Evolutionary conservation across 2,888 invertebrate genomes (phyloP), one percentile per base, ranked within the genome.

Genomic region (Conus canariensis): DNA sequence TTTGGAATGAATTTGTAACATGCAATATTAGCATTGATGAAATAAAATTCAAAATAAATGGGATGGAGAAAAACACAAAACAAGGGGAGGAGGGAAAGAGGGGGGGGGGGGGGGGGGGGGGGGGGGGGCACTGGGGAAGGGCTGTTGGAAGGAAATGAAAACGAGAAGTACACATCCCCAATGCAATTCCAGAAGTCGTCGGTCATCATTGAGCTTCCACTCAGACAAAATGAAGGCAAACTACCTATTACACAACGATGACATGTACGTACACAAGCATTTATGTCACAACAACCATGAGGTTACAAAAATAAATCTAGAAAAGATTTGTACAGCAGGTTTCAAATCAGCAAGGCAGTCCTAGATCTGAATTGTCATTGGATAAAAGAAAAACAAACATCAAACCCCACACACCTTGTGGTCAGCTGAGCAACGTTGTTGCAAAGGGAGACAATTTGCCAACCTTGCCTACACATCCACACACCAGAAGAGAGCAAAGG

Each of bases 301-400:
- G 9, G 56, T 58, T 83, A 83, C 58, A 83, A 83, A 83, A 83
- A 83, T 83, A 83, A 58, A 83, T 83, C 82, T 83, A 83, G 82
- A 83, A 83, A 83, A 83, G 58, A 83, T 83, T 83, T 83, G 58
- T 83, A 83, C 82, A 83, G 82, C 82, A 83, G 82, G 82, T 83
- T 83, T 56, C 10, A 58, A 56, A 83, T 56, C 58, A 83, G 58
- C 56, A 83, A 83, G 82, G 56, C 82, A 83, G 25, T 83, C 7
- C 30, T 30, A 77, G 8, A 77, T 30, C 22, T 56, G 19, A 83
- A 25, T 58, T 7, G 22, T 82, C 56, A 16, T 45, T 45, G 45
- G 45, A 45, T 45, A 45, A 45, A 45, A 45, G 30, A 45, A 45
- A 45, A 45, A 45, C 45, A 45, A 45, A 45, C 45, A 45, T 4